Percentiles rank a stretch among this genome's conserved stretches.
These are phyloP conservation scores for Champsocephalus gunnari DNA, from an alignment of 2,797 vertebrate species.

Conservation along the genomic window DNA sequence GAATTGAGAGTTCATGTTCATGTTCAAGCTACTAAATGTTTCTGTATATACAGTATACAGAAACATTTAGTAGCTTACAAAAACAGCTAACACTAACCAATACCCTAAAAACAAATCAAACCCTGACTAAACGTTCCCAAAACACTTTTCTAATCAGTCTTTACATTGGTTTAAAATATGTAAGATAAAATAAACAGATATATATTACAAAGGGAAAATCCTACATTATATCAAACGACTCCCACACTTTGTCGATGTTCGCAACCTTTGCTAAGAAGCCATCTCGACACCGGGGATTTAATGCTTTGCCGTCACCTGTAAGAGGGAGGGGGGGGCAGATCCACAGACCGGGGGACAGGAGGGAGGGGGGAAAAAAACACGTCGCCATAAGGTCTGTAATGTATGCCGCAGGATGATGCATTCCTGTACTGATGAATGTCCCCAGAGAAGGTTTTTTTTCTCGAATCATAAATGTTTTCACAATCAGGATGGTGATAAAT, in stretches of 20 bases:
- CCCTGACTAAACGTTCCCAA: too few relatives aligned
- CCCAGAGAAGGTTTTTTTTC: slow-evolving; percentile 52
- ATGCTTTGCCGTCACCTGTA: slow-evolving; percentile 49
- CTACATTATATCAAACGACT: slow-evolving; percentile 41
- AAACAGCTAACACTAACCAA: too few relatives aligned
- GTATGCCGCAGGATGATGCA: slow-evolving; percentile 56
- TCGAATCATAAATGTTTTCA: slow-evolving; percentile 75
- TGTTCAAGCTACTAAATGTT: too few relatives aligned
- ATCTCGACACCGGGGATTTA: slow-evolving; percentile 38
- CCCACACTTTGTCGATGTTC: slow-evolving; percentile 46
- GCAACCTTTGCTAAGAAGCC: slow-evolving; percentile 34
- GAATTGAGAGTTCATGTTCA: too few relatives aligned
- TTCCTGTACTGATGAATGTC: slow-evolving; percentile 65
- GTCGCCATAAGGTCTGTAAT: slow-evolving; percentile 66
- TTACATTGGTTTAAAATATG: too few relatives aligned
- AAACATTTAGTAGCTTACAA: too few relatives aligned
- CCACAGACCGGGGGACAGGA: slow-evolving; percentile 25
- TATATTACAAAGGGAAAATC: not conserved
- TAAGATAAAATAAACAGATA: too few relatives aligned
- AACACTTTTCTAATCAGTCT: too few relatives aligned
- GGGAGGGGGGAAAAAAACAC: slow-evolving; percentile 53
- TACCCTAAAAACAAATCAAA: too few relatives aligned
- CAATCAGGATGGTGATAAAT: slow-evolving; percentile 61
- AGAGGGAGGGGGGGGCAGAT: slow-evolving; percentile 8
- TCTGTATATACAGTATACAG: too few relatives aligned